Percentiles rank a stretch among this genome's conserved stretches.
phyloP scores from a whole-genome alignment of 2,797 vertebrate species.

The Argya squamiceps region DNA sequence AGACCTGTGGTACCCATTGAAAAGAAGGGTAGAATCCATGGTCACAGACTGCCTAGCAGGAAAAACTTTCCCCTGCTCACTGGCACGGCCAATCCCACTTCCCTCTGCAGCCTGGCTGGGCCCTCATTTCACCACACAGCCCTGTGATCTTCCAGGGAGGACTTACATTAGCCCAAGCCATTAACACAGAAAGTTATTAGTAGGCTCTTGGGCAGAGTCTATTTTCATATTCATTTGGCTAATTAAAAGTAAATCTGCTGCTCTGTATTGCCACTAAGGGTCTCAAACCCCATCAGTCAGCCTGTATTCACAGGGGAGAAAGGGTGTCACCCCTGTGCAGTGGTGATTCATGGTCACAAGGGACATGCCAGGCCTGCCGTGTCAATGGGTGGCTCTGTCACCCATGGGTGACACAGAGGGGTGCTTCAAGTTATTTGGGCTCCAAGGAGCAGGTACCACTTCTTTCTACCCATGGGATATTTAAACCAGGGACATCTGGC shows the following conservation, averaged over 20 bases:
- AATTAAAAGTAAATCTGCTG: slow-evolving; percentile 27
- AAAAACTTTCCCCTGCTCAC: not conserved
- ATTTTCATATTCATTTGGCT: slow-evolving; percentile 49
- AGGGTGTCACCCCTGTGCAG: not conserved
- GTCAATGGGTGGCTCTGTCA: not conserved
- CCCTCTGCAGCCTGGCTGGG: not conserved
- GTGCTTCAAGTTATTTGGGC: not conserved
- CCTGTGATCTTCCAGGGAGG: not conserved
- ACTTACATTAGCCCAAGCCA: not conserved
- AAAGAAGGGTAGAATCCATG: not conserved
- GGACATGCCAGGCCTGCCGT: rapidly evolving
- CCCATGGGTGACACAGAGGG: rapidly evolving
- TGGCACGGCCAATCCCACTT: rapidly evolving
- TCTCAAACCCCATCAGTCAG: not conserved
- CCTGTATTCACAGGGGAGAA: not conserved
- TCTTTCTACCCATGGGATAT: not conserved
- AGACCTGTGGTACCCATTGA: not conserved
- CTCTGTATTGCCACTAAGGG: not conserved
- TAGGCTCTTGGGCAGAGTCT: slow-evolving; percentile 46
- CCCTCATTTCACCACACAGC: rapidly evolving
- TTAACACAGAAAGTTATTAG: slow-evolving; percentile 44
- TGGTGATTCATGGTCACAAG: not conserved
- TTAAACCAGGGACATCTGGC: slow-evolving; percentile 35
- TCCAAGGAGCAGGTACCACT: not conserved
- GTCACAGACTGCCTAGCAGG: not conserved